Base-by-base conservation (phyloP, 2,888 invertebrate species). In the Aphelenchoides bicaudatus region DNA sequence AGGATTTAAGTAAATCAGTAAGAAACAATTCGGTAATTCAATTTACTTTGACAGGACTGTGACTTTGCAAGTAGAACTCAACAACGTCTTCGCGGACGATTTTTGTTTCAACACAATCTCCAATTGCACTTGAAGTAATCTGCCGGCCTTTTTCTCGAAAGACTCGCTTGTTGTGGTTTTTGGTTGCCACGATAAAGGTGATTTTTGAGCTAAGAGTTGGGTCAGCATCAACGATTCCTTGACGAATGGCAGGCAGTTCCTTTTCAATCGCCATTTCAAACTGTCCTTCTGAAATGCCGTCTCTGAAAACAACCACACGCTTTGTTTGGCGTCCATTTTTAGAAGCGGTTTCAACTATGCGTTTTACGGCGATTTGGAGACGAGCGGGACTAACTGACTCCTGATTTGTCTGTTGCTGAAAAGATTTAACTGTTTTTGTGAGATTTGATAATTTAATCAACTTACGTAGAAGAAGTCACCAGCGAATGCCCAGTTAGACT, bases 261-360 rank as follows among this genome's bases (percentile, higher is more conserved):
- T 55, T 23, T 8, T 10, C 37, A 0, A 59, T 48, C 6, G 43
- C 46, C 25, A 48, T 47, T 3, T 55, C 16, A 13, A 61, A 43
- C 46, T 66, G 68, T 0, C 67, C 66, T 23, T 65, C 66, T 28
- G 54, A 56, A 51, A 65, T 37, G 4, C 66, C 66, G 47, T 65
- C 66, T 23, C 66, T 58, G 13, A 65, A 31, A 23, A 65, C 31
- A 19, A 65, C 56, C 27, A 65, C 31, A 19, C 31, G 39, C 2
- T 61, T 57, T 16, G 43, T 30, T 4, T 8, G 28, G 10, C 48
- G 58, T 10, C 58, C 34, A 48, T 37, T 49, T 2, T 48, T 38
- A 29, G 19, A 51, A 10, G 56, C 23, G 16, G 38, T n/a, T 21
- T 28, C 39, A 25, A 56, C 28, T 25, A 68, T 27, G 54, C 38